These are phyloP conservation scores for Abscondita cerata DNA, from an alignment of 2,888 invertebrate species.

Conservation along the genomic window DNA sequence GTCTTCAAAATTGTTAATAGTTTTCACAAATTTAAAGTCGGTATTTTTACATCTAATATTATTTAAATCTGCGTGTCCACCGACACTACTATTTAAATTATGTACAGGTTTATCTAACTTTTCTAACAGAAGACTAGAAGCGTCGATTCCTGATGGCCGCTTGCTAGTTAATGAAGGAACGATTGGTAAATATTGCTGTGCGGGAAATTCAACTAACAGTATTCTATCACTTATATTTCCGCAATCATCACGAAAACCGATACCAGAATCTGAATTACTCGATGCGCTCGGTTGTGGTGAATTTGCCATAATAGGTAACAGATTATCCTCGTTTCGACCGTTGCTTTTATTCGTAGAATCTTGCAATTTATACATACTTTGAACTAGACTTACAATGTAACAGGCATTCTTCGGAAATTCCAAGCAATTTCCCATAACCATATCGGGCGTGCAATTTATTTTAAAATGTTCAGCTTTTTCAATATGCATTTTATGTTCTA, in stretches of 20 bases:
- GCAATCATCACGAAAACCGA: constrained; percentile 91
- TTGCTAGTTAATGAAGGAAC: constrained; percentile 41
- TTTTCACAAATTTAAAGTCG: constrained; percentile 34
- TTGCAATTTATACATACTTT: constrained; percentile 75
- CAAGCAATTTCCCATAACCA: constrained; percentile 78
- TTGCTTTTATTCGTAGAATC: constrained; percentile 53
- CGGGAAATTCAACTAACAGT: constrained; percentile 76
- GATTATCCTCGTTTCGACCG: constrained; percentile 57
- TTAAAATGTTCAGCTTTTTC: constrained; percentile 84
- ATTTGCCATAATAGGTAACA: constrained; percentile 65
- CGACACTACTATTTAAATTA: constrained; percentile 42
- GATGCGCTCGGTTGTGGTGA: constrained; percentile 90
- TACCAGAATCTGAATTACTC: constrained; percentile 94
- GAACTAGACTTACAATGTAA: constrained; percentile 74
- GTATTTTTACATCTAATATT: constrained; percentile 42
- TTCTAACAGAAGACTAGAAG: constrained; percentile 48
- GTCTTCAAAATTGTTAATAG: constrained; percentile 30
- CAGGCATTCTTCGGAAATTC: constrained; percentile 91
- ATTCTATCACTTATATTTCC: constrained; percentile 84
- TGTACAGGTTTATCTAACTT: constrained; percentile 47
- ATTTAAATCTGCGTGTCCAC: constrained; percentile 32
- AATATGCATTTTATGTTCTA: constrained; percentile 81
- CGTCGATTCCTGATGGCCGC: constrained; percentile 53
- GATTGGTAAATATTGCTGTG: constrained; percentile 50
- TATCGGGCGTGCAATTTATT: constrained; percentile 82